Percentiles rank a stretch among this genome's conserved stretches.
phyloP scores from a whole-genome alignment of 2,113 vertebrate genomes.

The Lophura nycthemera region DNA sequence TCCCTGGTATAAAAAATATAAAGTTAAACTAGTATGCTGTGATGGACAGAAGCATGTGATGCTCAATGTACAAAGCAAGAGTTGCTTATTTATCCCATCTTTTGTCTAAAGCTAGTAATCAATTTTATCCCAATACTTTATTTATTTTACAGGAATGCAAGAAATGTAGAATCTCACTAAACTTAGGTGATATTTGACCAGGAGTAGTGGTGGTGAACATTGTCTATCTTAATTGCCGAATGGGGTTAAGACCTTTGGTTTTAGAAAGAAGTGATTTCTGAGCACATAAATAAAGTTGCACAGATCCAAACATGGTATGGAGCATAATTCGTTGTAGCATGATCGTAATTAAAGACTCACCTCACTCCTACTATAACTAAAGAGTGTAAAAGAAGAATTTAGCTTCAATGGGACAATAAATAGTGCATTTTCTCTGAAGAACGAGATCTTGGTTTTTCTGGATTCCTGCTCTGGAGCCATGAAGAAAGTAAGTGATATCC shows the following conservation, averaged over 20 bases:
- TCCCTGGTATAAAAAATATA: background rate
- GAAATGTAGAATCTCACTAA: background rate
- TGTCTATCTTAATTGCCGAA: background rate
- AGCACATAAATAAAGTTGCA: accelerated
- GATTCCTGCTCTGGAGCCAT: background rate
- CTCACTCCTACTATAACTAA: background rate
- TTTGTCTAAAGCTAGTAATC: background rate
- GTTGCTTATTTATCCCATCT: background rate
- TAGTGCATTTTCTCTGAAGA: background rate
- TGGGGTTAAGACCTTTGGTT: background rate
- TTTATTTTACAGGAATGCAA: background rate
- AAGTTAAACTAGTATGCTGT: background rate
- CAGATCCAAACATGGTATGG: accelerated
- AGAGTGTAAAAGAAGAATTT: background rate
- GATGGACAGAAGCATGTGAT: background rate
- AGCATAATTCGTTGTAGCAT: background rate
- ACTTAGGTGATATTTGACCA: background rate
- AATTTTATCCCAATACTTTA: background rate
- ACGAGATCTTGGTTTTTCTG: background rate
- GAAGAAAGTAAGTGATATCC: background rate
- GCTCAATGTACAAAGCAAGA: background rate
- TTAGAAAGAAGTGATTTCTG: background rate
- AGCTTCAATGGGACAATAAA: background rate
- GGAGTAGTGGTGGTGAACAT: background rate
- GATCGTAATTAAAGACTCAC: background rate